These are phyloP conservation scores for Pinna nobilis DNA, from an alignment of 1,140 invertebrate genomes.

Conservation along the genomic window DNA sequence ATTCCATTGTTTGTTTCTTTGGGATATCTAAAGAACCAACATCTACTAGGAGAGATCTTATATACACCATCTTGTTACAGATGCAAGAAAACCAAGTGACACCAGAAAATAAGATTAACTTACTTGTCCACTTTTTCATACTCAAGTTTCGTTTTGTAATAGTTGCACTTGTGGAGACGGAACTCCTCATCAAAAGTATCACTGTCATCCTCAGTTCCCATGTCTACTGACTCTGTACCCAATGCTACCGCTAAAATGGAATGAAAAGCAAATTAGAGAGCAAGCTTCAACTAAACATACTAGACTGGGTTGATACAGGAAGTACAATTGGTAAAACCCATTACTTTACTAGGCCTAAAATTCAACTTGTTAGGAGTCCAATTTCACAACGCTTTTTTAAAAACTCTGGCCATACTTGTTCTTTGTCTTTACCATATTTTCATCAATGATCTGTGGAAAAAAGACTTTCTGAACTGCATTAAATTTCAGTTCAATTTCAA, in stretches of 20 bases:
- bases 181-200: constrained; percentile 82
- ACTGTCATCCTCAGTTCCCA: constrained; percentile 45
- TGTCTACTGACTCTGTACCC: not conserved
- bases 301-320: not conserved
- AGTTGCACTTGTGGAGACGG: constrained; percentile 89
- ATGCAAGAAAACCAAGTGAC: not conserved
- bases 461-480: too few species aligned
- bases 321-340: not conserved
- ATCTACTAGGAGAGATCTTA: not conserved
- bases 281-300: not conserved
- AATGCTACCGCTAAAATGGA: constrained; percentile 7
- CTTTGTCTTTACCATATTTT: too few species aligned
- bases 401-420: too few species aligned
- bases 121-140: constrained; percentile 81
- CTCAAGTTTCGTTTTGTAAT: constrained; percentile 93
- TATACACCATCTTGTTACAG: not conserved
- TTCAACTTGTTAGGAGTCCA: too few species aligned
- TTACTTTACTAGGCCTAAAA: too few species aligned
- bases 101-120: too few species aligned
- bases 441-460: too few species aligned
- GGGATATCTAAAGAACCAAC: too few species aligned
- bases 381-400: too few species aligned
- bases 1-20: too few species aligned
- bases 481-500: too few species aligned
- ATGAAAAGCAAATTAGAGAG: not conserved